phyloP scores from a whole-genome alignment of 2,888 invertebrate genomes.

The Patella depressa region DNA sequence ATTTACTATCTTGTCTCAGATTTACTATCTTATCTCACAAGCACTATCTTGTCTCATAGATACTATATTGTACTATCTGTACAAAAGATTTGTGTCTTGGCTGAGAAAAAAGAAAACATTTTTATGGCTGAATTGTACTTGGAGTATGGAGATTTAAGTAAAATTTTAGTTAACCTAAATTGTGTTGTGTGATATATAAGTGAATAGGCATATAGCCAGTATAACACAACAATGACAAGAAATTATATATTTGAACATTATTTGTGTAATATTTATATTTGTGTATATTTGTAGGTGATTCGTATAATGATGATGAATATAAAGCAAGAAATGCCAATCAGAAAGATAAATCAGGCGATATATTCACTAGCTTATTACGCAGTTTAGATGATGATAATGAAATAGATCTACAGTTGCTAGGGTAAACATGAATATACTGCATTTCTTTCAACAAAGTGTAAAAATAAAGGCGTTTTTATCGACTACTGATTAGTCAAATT shows the following conservation, averaged over 20 bases:
- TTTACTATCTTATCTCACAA: background rate
- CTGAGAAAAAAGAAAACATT: no score
- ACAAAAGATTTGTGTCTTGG: no score
- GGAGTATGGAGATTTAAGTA: no score
- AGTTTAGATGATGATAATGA: conserved; percentile 78
- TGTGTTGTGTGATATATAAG: no score
- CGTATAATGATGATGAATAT: conserved; percentile 56
- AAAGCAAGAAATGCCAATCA: conserved; percentile 42
- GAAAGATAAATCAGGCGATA: conserved; percentile 53
- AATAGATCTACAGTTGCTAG: conserved; percentile 75
- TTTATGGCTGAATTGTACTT: no score
- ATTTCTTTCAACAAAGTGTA: background rate
- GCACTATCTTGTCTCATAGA: background rate
- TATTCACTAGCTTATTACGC: conserved; percentile 55
- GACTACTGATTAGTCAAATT: no score
- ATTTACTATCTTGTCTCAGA: background rate
- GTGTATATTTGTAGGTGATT: conserved; percentile 48
- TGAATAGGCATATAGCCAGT: no score
- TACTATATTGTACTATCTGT: no score
- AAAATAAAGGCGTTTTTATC: no score
- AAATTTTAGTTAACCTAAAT: no score
- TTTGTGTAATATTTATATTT: background rate
- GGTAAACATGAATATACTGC: conserved; percentile 37
- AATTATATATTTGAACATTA: background rate
- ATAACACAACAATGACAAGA: no score